phyloP scores from a whole-genome alignment of 2,888 invertebrate genomes.

The Heliconius sara region DNA sequence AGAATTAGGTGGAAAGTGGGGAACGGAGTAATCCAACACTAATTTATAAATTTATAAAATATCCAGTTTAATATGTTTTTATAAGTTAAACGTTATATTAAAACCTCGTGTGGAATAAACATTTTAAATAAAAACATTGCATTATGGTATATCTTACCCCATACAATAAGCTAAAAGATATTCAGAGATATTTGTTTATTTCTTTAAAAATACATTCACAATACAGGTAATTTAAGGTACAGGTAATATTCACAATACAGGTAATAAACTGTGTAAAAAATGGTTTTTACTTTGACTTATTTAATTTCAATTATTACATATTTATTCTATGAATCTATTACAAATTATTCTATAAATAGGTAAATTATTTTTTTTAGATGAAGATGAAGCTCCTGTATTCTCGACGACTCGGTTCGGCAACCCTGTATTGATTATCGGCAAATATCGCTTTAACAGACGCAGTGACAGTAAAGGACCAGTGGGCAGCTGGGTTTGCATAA shows the following conservation, averaged over 20 bases:
- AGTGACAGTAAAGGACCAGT: slow-evolving; percentile 57
- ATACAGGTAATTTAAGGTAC: neutral
- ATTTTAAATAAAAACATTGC: neutral
- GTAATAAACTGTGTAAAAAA: neutral
- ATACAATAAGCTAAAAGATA: neutral
- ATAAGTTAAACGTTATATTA: neutral
- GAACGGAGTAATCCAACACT: no score
- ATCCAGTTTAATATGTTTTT: no score
- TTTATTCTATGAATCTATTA: neutral
- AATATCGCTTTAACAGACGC: slow-evolving; percentile 60
- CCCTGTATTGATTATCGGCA: slow-evolving; percentile 54
- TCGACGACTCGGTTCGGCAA: slow-evolving; percentile 58
- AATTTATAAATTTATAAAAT: no score
- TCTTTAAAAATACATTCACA: neutral
- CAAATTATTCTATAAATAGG: neutral
- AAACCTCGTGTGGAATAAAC: neutral
- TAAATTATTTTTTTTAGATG: slow-evolving; percentile 43
- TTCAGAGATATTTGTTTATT: neutral
- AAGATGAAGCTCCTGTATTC: slow-evolving; percentile 50
- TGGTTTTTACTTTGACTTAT: neutral
- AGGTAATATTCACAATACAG: neutral
- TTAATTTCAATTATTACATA: neutral
- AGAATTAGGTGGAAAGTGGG: no score
- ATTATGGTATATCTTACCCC: neutral
- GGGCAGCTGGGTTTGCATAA: slow-evolving; percentile 59